Conservation (phyloP, 2,113 vertebrate genomes). For the Bos javanicus region DNA sequence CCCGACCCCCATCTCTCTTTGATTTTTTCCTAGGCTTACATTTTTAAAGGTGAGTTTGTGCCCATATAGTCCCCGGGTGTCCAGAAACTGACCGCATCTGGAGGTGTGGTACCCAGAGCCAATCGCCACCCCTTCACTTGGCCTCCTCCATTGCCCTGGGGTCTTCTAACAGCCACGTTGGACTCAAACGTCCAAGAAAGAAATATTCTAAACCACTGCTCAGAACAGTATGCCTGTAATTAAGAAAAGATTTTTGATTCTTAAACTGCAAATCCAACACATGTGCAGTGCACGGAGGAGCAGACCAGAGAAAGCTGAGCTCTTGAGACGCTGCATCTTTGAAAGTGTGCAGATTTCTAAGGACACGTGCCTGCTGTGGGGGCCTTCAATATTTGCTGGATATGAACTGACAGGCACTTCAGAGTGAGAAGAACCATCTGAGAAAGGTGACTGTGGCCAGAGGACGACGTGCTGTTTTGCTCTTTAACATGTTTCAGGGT, state of each 20-base stretch:
- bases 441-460: background rate
- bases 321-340: background rate
- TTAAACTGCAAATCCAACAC: background rate
- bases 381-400: background rate
- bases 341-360: background rate
- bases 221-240: background rate
- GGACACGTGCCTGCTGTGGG: background rate
- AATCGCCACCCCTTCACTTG: background rate
- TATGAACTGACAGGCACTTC: background rate
- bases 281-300: background rate
- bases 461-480: background rate
- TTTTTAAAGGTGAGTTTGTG: background rate
- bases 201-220: background rate
- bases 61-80: background rate
- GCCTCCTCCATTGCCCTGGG: background rate
- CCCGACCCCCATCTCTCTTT: background rate
- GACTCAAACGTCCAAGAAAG: background rate
- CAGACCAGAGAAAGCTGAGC: background rate
- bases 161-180: background rate
- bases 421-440: background rate
- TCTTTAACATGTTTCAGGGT: background rate
- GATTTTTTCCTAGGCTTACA: background rate
- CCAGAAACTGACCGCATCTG: background rate
- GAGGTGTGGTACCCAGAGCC: background rate
- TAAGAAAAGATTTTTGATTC: slow-evolving; percentile 33